These are phyloP conservation scores for Philypnodon macrostomus DNA, from an alignment of 2,797 vertebrate species.

Conservation along the genomic window DNA sequence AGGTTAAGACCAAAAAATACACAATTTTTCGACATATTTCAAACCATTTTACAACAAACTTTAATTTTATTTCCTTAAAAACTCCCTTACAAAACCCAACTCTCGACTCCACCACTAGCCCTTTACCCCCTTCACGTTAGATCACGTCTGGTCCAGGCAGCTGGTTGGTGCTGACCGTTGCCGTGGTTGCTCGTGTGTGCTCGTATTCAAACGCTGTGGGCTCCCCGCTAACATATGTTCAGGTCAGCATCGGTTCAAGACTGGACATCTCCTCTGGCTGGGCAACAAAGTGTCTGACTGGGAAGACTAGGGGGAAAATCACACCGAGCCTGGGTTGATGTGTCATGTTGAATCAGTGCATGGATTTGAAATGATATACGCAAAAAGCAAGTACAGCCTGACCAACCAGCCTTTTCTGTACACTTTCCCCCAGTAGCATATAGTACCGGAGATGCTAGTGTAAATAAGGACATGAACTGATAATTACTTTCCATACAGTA, in stretches of 20 bases:
- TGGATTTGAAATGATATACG: constrained; percentile 6
- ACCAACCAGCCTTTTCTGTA: no score
- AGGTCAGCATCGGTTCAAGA: constrained; percentile 40
- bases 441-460: no score
- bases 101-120: not conserved
- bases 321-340: constrained; percentile 14
- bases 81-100: not conserved
- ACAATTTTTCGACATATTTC: no score
- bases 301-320: not conserved
- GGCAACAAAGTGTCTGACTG: constrained; percentile 23
- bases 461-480: no score
- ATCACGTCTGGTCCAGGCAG: constrained; percentile 11
- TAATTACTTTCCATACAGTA: no score
- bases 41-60: no score
- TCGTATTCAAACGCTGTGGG: constrained; percentile 8
- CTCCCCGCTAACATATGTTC: constrained; percentile 36
- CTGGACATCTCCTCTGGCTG: constrained; percentile 34
- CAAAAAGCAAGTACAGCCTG: not conserved
- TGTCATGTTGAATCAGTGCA: constrained; percentile 31
- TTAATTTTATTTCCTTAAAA: not conserved
- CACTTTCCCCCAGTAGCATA: no score
- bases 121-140: not conserved
- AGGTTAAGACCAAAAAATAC: no score
- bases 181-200: constrained; percentile 6
- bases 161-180: not conserved